A percentile compares a stretch with the other conserved stretches of the same genome.
phyloP scores from a whole-genome alignment of 2,797 vertebrate species.

The Lacerta agilis region DNA sequence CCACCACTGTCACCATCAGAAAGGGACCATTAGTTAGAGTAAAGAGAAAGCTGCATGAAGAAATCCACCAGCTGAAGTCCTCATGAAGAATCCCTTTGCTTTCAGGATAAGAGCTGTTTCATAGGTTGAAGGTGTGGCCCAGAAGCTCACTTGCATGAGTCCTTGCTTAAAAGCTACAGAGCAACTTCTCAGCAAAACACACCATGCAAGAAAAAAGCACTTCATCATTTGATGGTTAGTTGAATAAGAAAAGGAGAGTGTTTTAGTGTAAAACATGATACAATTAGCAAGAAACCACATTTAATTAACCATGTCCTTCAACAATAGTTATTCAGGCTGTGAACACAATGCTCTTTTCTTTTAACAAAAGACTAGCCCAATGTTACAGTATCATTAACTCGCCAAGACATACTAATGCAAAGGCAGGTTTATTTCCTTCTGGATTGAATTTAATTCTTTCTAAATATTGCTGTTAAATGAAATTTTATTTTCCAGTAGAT shows the following conservation, averaged over 20 bases:
- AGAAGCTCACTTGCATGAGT: constrained; percentile 23
- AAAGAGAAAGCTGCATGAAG: constrained; percentile 52
- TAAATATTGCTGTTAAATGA: neutral
- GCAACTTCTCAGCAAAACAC: constrained; percentile 42
- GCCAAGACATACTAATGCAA: constrained; percentile 75
- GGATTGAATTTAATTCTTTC: neutral
- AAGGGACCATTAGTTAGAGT: constrained; percentile 58
- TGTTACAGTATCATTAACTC: neutral
- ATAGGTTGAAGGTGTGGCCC: constrained; percentile 2
- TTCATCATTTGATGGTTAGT: constrained; percentile 16
- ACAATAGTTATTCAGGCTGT: neutral
- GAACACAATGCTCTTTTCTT: neutral
- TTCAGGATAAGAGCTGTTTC: constrained; percentile 27
- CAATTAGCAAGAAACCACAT: neutral
- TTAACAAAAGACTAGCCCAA: neutral
- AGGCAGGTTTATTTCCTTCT: constrained; percentile 72
- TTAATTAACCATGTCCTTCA: neutral
- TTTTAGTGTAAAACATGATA: constrained; percentile 43
- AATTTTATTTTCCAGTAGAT: neutral
- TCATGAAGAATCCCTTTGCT: constrained; percentile 50
- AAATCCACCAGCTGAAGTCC: constrained; percentile 46
- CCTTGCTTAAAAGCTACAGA: constrained; percentile 50
- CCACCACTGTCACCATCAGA: constrained; percentile 68
- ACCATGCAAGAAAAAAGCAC: neutral
- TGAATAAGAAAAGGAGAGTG: constrained; percentile 12